A percentile compares a stretch with the other conserved stretches of the same genome.
phyloP scores from a whole-genome alignment of 2,113 vertebrate species.

The Mixornis gularis region DNA sequence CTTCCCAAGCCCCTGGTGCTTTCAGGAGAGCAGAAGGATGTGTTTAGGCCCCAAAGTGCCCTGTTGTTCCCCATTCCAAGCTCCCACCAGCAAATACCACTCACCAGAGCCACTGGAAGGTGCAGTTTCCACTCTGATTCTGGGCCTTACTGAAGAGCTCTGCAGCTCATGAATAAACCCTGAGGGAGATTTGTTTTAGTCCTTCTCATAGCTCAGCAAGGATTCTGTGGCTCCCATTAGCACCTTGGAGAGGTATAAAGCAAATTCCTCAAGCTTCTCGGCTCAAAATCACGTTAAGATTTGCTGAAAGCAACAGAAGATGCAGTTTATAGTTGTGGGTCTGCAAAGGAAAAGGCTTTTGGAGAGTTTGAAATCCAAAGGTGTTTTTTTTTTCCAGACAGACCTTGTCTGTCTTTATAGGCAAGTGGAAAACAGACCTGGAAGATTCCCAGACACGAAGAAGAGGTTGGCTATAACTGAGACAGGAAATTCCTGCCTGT shows the following conservation, averaged over 20 bases:
- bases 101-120: not conserved
- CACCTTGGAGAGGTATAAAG: not conserved
- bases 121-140: not conserved
- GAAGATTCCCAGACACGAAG: rapidly evolving
- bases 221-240: not conserved
- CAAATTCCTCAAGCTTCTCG: not conserved
- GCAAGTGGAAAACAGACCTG: not conserved
- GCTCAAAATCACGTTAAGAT: rapidly evolving
- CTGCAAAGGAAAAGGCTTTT: not conserved
- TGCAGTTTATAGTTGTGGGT: not conserved
- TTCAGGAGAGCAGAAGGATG: not conserved
- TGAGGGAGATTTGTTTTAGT: not conserved
- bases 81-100: not conserved
- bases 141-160: rapidly evolving
- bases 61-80: not conserved
- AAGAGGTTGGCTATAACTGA: not conserved
- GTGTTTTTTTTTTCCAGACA: not conserved
- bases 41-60: not conserved
- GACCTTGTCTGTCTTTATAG: not conserved
- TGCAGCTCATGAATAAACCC: not conserved
- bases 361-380: not conserved
- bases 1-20: not conserved
- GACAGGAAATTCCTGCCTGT: not conserved
- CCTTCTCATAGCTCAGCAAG: not conserved
- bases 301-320: not conserved